Evolutionary conservation across 1,140 invertebrate species (phyloP).

Genomic region (Drosophila triauraria): DNA sequence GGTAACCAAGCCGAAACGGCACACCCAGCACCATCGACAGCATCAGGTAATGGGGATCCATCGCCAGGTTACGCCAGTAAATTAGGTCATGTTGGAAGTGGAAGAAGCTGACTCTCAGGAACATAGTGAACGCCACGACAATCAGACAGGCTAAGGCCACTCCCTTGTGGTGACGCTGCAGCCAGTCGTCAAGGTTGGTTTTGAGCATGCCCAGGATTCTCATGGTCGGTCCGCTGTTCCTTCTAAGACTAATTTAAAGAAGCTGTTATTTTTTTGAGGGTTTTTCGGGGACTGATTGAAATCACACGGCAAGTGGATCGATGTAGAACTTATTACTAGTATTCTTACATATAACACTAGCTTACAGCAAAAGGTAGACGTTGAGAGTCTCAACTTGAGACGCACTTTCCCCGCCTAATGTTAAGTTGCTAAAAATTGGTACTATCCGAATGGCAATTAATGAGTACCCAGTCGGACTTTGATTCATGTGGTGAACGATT

Average conservation of each 20-base stretch:
- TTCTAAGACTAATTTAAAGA: neutral
- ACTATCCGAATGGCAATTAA: no score
- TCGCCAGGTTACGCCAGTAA: neutral
- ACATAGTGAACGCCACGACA: neutral
- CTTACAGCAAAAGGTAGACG: no score
- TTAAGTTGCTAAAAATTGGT: no score
- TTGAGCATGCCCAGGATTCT: neutral
- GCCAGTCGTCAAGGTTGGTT: neutral
- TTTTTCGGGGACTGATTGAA: neutral
- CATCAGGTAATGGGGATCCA: neutral
- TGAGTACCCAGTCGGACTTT: no score
- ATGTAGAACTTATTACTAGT: neutral
- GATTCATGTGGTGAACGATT: no score
- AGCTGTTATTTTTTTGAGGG: neutral
- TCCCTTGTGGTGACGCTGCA: neutral
- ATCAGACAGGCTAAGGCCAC: neutral
- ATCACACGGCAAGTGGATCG: neutral
- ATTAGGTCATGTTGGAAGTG: neutral
- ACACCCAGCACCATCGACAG: neutral
- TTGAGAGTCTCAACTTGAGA: no score
- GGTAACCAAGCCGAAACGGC: neutral
- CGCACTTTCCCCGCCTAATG: no score
- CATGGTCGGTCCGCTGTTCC: neutral
- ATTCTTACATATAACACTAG: no score
- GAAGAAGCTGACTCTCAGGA: neutral